Conservation (phyloP, 2,888 invertebrate species). For the Clostera curtula region DNA sequence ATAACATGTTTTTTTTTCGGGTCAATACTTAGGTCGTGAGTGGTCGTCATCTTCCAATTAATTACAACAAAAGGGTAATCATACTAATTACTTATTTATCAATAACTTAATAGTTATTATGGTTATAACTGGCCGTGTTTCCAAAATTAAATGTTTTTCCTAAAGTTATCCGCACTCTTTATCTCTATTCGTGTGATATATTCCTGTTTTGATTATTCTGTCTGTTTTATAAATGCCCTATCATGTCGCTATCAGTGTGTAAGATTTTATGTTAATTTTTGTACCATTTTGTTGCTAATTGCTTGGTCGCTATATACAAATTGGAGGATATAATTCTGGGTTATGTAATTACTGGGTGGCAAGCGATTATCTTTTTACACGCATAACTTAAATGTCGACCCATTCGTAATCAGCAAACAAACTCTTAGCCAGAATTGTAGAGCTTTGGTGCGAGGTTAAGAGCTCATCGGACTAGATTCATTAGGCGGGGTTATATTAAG, state of each 20-base stretch:
- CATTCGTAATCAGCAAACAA: no score
- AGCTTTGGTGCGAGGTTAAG: no score
- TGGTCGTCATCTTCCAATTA: no score
- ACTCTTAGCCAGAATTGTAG: no score
- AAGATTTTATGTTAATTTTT: slow-evolving; percentile 18
- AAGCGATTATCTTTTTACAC: no score
- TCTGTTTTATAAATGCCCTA: slow-evolving; percentile 12
- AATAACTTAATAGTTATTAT: slow-evolving; percentile 9
- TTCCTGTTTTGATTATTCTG: slow-evolving; percentile 26
- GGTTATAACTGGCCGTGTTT: slow-evolving; percentile 15
- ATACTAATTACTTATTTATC: slow-evolving; percentile 8
- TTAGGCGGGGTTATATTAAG: no score
- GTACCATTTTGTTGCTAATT: slow-evolving; percentile 6
- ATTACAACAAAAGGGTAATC: not conserved
- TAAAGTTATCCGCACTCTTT: slow-evolving; percentile 15
- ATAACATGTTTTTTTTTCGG: no score
- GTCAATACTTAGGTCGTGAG: no score
- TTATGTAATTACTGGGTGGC: slow-evolving; percentile 24
- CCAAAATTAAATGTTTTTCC: slow-evolving; percentile 19
- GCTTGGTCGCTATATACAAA: slow-evolving; percentile 1
- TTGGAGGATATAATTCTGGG: no score
- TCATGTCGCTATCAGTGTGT: slow-evolving; percentile 20
- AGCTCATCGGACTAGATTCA: no score
- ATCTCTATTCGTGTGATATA: slow-evolving; percentile 10
- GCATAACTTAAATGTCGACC: no score